A percentile compares a stretch with the other conserved stretches of the same genome.
Conservation (phyloP, 2,797 vertebrate species). For the Sebastes kiyomatsui region DNA sequence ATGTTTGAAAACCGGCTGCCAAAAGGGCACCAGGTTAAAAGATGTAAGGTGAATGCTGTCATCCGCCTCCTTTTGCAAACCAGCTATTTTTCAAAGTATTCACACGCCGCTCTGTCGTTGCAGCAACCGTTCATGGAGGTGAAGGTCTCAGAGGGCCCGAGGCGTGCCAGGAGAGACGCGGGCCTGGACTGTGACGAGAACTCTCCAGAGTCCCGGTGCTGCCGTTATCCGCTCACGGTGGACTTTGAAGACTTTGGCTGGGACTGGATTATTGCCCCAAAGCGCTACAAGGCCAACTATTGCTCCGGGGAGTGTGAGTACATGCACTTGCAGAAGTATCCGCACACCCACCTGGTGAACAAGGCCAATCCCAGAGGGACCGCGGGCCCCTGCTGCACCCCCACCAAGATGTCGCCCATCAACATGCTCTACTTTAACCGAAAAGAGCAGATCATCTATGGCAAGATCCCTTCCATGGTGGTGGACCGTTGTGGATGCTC, state of each 20-base stretch:
- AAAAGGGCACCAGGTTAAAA: not conserved
- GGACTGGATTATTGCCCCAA: constrained; percentile 99
- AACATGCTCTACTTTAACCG: constrained; percentile 98
- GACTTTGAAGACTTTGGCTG: constrained; percentile 97
- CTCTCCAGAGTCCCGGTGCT: constrained; percentile 93
- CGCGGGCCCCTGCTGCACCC: constrained; percentile 95
- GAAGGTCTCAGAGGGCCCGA: constrained; percentile 92
- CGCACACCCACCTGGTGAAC: constrained; percentile 95
- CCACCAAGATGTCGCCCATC: constrained; percentile 98
- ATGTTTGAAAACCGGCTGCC: constrained; percentile 46
- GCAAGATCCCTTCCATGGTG: constrained; percentile 97
- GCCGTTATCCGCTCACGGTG: constrained; percentile 94
- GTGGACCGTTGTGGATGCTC: constrained; percentile 98
- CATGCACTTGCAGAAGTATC: constrained; percentile 96
- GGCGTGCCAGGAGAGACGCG: constrained; percentile 88
- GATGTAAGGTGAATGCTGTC: constrained; percentile 9
- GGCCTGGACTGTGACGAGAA: constrained; percentile 95
- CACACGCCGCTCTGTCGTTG: constrained; percentile 8
- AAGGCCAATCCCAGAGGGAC: constrained; percentile 93
- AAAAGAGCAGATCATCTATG: constrained; percentile 96
- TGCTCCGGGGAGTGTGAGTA: constrained; percentile 98
- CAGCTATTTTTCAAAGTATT: constrained; percentile 3
- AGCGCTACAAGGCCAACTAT: constrained; percentile 98
- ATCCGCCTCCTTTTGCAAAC: not conserved
- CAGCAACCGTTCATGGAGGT: constrained; percentile 98